A percentile compares a stretch with the other conserved stretches of the same genome.
Evolutionary conservation across 2,888 invertebrate genomes (phyloP).

Genomic region (Torymus auratus): DNA sequence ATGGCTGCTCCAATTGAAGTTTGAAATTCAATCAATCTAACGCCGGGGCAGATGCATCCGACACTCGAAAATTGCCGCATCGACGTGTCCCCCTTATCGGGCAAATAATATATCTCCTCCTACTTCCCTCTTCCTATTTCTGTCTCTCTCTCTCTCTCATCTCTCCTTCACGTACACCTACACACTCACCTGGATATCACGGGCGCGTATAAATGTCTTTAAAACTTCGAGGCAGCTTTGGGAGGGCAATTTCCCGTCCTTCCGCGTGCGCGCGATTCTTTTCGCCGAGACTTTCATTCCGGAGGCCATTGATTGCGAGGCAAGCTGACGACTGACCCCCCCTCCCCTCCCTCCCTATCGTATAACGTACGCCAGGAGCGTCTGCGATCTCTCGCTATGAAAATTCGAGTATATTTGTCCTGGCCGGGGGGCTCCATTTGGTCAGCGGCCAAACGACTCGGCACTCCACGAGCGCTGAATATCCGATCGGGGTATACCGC

Average conservation of each 20-base stretch:
- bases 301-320: no score
- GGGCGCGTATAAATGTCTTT: constrained; percentile 7
- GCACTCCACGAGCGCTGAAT: constrained; percentile 32
- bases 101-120: constrained; percentile 32
- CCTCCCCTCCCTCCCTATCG: no score
- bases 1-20: constrained; percentile 58
- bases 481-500: not conserved
- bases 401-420: constrained; percentile 34
- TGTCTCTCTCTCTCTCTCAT: not conserved
- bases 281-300: no score
- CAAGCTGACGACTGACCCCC: not conserved
- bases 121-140: not conserved
- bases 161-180: no score
- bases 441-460: constrained; percentile 32
- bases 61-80: constrained; percentile 61
- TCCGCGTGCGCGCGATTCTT: not conserved
- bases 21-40: constrained; percentile 63
- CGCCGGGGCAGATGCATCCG: constrained; percentile 58
- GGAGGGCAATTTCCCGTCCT: not conserved
- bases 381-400: not conserved
- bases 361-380: no score
- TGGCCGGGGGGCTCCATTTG: constrained; percentile 15
- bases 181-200: no score
- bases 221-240: not conserved
- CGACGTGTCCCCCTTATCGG: constrained; percentile 53